phyloP scores from a whole-genome alignment of 35 echinoderm and acorn worm genomes.

The Hemicentrotus pulcherrimus region DNA sequence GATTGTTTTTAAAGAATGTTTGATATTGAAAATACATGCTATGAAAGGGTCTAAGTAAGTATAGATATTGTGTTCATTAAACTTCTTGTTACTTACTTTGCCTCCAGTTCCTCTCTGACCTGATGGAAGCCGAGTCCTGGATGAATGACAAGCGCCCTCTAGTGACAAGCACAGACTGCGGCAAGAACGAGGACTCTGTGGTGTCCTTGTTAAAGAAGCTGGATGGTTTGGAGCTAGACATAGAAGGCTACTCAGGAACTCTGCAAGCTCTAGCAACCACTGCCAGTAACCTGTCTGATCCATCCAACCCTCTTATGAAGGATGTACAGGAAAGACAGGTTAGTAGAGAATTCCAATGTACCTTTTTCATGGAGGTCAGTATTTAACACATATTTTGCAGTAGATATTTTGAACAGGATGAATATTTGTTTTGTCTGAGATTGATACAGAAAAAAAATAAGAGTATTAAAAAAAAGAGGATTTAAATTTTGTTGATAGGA shows the following conservation, averaged over 20 bases:
- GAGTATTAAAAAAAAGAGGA: neutral
- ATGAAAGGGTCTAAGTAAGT: no score
- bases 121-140: constrained; percentile 79
- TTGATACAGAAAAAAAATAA: neutral
- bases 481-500: neutral
- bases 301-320: constrained; percentile 50
- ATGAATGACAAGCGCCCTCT: constrained; percentile 80
- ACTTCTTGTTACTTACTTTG: neutral
- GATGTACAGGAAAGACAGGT: constrained; percentile 70
- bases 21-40: no score
- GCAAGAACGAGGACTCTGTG: constrained; percentile 83
- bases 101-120: constrained; percentile 86
- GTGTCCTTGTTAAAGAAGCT: constrained; percentile 85
- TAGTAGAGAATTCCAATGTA: neutral
- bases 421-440: neutral
- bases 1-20: no score
- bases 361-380: no score
- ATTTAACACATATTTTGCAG: no score
- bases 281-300: constrained; percentile 35
- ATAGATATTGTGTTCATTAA: no score
- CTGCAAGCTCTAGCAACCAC: constrained; percentile 53
- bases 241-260: constrained; percentile 74
- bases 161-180: constrained; percentile 55
- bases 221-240: constrained; percentile 83
- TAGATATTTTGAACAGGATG: neutral